These are phyloP conservation scores for Dissostichus mawsoni DNA, from an alignment of 2,113 vertebrate genomes.

Conservation along the genomic window DNA sequence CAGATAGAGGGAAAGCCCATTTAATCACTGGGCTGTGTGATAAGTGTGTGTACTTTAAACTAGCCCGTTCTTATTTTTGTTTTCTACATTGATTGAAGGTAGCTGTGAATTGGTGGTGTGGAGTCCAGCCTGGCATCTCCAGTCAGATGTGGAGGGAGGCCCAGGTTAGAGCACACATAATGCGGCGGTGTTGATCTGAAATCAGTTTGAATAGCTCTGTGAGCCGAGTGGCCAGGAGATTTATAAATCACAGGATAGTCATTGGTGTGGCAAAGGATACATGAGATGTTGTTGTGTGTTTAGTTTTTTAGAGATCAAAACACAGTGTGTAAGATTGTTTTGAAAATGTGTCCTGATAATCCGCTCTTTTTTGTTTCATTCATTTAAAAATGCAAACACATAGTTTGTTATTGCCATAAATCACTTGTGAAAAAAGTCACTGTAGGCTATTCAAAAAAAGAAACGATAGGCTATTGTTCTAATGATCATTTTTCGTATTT, in stretches of 20 bases:
- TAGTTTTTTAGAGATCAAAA: background rate
- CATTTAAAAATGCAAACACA: background rate
- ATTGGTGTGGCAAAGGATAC: background rate
- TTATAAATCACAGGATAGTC: no score
- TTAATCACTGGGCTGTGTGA: slow-evolving; percentile 11
- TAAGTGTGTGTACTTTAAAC: slow-evolving; percentile 47
- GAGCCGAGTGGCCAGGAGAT: background rate
- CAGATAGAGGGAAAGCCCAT: slow-evolving; percentile 26
- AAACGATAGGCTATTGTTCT: background rate
- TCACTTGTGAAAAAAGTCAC: background rate
- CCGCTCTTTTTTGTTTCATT: background rate
- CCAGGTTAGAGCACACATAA: slow-evolving; percentile 65
- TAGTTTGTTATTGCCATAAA: background rate
- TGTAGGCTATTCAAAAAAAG: no score
- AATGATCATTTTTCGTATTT: background rate
- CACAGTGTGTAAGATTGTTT: slow-evolving; percentile 6
- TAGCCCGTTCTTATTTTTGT: background rate
- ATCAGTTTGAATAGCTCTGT: slow-evolving; percentile 14
- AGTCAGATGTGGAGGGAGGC: slow-evolving; percentile 77
- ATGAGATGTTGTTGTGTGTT: background rate
- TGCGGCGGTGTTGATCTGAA: slow-evolving; percentile 52
- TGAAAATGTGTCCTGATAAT: background rate
- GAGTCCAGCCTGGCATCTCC: slow-evolving; percentile 59
- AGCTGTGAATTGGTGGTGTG: slow-evolving; percentile 2
- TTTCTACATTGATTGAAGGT: slow-evolving; percentile 6